Evolutionary conservation across 2,888 invertebrate species (phyloP), one percentile per base, ranked within the genome.

Genomic region (Villa cingulata): DNA sequence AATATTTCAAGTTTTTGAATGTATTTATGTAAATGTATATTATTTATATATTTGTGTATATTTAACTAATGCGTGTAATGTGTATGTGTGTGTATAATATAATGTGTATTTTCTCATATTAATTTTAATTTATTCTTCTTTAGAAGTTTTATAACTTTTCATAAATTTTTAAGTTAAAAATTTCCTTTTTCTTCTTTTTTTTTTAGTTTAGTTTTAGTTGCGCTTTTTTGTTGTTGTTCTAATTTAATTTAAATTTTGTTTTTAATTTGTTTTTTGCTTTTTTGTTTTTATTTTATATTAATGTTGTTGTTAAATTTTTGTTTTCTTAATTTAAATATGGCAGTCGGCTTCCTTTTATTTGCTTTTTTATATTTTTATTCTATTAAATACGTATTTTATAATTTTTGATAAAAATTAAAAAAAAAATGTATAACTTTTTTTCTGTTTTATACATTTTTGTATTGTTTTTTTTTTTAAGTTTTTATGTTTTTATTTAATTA

Each of bases 261-360:
- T n/a, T 37, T 15, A 6, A 15, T 23, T 37, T 44, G 14, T 34
- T 16, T 27, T 20, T 44, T 36, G 36, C 12, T 37, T 15, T 14
- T 20, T 20, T 20, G 5, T 7, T 15, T 20, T 14, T 44, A 36
- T 37, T 16, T 37, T 36, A 15, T 15, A 16, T 43, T 37, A 20
- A 34, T 7, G 15, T 32, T 9, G 34, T 14, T 16, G 10, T 42
- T n/a, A 42, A 18, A 16, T 18, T 15, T 32, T 42, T 42, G 14
- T 18, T 20, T 40, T 39, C 40, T 29, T 42, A 51, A 48, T 53
- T 56, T n/a, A n/a, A 54, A 55, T 59, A 57, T 59, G 59, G 59
- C 60, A 60, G 58, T 59, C 59, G 57, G 58, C 60, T 58, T 60
- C 55, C 55, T 53, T 55, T 53, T 43, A 48, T 50, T 46, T 41